Conservation (phyloP, 2,888 invertebrate species). For the Onchidella celtica region DNA sequence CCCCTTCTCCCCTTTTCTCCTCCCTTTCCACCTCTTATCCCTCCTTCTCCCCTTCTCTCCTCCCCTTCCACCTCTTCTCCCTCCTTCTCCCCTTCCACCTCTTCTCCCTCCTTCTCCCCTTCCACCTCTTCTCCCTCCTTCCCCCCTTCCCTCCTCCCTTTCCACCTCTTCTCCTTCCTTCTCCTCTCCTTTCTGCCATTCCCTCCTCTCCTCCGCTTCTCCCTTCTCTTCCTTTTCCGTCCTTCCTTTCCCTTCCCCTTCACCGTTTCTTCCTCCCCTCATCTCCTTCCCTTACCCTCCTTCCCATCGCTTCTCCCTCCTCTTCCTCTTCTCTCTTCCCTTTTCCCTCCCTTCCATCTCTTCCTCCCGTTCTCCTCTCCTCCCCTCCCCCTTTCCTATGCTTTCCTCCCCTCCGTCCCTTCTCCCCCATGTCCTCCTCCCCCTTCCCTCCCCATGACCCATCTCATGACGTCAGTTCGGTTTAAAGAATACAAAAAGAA, state of each 20-base stretch:
- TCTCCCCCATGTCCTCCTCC: no score
- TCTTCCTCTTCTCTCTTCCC: not conserved
- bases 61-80: not conserved
- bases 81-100: not conserved
- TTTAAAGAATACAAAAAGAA: no score
- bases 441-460: no score
- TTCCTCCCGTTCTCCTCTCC: not conserved
- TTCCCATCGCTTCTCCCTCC: not conserved
- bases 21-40: not conserved
- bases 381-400: no score
- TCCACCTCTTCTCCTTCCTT: no score
- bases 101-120: no score
- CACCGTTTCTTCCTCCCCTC: not conserved
- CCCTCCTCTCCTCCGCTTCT: not conserved
- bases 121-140: not conserved
- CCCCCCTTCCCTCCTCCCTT: no score
- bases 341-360: not conserved
- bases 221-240: slow-evolving; percentile 65
- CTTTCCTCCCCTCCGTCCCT: not conserved
- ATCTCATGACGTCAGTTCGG: no score
- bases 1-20: not conserved
- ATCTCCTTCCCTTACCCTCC: not conserved
- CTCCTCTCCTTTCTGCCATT: no score
- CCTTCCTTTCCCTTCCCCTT: not conserved
- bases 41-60: not conserved